phyloP scores from a whole-genome alignment of 2,113 vertebrate genomes.

The Petrocephalus zakoni region DNA sequence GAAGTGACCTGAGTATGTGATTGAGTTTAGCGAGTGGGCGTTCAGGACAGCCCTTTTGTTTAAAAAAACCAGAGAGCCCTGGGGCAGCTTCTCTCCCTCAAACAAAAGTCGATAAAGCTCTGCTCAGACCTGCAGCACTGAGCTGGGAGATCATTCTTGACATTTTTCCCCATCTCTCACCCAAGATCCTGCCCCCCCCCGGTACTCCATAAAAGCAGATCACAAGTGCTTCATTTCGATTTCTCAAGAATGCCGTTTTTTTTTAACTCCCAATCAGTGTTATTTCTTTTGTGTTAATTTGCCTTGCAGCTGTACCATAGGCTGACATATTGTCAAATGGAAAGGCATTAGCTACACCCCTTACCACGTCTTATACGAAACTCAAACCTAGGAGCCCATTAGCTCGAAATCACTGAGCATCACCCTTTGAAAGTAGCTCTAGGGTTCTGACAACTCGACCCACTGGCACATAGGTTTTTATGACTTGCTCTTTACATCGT shows the following conservation, averaged over 20 bases:
- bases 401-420: not conserved
- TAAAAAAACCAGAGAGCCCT: slow-evolving; percentile 35
- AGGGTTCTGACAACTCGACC: not conserved
- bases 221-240: not conserved
- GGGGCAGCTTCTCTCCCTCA: slow-evolving; percentile 50
- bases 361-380: not conserved
- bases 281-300: not conserved
- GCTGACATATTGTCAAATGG: not conserved
- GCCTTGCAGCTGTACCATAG: not conserved
- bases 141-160: slow-evolving; percentile 58
- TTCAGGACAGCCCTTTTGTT: not conserved
- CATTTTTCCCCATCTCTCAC: slow-evolving; percentile 52
- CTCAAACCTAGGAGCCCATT: not conserved
- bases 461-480: not conserved
- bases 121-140: slow-evolving; percentile 65
- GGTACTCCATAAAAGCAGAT: slow-evolving; percentile 21
- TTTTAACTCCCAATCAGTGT: not conserved
- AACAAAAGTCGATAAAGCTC: slow-evolving; percentile 51
- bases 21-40: slow-evolving; percentile 16
- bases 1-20: not conserved
- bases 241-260: not conserved
- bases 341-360: not conserved
- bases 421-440: not conserved
- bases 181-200: slow-evolving; percentile 38
- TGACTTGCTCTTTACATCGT: not conserved